Evolutionary conservation across 2,888 invertebrate genomes (phyloP).

Genomic region (Thera obeliscata): DNA sequence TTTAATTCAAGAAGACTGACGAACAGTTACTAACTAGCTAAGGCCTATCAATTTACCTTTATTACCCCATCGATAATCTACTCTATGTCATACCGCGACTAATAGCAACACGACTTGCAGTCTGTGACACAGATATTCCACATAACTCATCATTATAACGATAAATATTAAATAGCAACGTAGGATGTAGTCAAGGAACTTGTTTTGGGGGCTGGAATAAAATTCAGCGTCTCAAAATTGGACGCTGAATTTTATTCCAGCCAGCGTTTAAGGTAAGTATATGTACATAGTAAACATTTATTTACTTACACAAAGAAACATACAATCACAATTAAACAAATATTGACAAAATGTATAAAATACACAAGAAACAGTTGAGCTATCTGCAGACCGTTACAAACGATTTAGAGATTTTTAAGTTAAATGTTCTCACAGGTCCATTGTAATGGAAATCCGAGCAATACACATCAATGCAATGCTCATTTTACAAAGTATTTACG

Average conservation of each 20-base stretch:
- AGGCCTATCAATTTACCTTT: constrained; percentile 20
- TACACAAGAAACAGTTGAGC: too few species aligned
- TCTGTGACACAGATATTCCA: constrained; percentile 58
- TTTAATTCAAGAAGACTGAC: neutral
- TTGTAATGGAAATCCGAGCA: too few species aligned
- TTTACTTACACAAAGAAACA: too few species aligned
- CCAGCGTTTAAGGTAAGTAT: neutral
- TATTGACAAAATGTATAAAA: too few species aligned
- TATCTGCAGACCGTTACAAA: too few species aligned
- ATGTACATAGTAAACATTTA: too few species aligned
- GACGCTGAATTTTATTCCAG: too few species aligned
- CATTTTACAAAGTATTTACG: too few species aligned
- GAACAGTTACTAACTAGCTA: neutral
- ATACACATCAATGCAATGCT: too few species aligned
- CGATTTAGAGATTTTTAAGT: too few species aligned
- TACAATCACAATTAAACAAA: too few species aligned
- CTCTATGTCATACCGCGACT: constrained; percentile 30
- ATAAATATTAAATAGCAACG: constrained; percentile 50
- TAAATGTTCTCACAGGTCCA: too few species aligned
- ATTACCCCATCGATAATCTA: constrained; percentile 31
- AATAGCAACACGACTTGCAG: constrained; percentile 32
- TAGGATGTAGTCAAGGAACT: constrained; percentile 10
- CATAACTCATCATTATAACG: constrained; percentile 66
- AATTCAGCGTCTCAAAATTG: neutral
- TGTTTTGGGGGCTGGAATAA: neutral